Evolutionary conservation across 2,888 invertebrate species (phyloP).

Genomic region (Argynnis bischoffii): DNA sequence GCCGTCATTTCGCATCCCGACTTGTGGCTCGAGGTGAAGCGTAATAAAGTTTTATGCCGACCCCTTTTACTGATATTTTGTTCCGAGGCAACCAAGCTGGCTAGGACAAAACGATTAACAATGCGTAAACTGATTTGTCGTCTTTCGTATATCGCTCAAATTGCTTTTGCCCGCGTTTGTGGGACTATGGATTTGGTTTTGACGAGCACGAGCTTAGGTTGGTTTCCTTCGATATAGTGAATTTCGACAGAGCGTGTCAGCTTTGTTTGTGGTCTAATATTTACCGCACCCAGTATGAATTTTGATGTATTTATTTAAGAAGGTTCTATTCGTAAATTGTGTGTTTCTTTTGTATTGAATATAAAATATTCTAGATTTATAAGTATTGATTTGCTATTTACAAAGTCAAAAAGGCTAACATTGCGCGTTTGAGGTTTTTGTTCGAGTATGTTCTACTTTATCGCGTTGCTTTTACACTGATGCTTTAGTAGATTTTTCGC

Average conservation of each 20-base stretch:
- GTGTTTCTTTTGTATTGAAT: no score
- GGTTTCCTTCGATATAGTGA: conserved; percentile 9
- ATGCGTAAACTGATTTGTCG: conserved; percentile 70
- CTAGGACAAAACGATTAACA: conserved; percentile 67
- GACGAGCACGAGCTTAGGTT: conserved; percentile 15
- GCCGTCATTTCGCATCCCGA: conserved; percentile 66
- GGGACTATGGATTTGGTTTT: conserved; percentile 9
- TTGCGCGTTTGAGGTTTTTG: no score
- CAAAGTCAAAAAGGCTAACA: no score
- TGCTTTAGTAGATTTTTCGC: no score
- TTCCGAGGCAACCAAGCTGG: conserved; percentile 47
- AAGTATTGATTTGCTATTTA: no score
- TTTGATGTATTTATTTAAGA: conserved; percentile 7
- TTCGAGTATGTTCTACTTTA: no score
- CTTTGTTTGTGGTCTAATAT: conserved; percentile 8
- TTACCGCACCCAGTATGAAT: background rate
- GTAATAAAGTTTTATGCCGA: conserved; percentile 67
- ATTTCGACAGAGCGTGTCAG: background rate
- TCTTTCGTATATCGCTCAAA: conserved; percentile 36
- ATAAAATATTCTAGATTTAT: no score
- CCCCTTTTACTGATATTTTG: conserved; percentile 24
- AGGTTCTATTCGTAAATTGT: no score
- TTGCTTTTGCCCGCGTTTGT: conserved; percentile 20
- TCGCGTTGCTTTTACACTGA: no score
- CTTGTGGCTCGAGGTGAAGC: conserved; percentile 57